phyloP scores from a whole-genome alignment of 2,113 vertebrate species.

The Nothobranchius kuhntae region DNA sequence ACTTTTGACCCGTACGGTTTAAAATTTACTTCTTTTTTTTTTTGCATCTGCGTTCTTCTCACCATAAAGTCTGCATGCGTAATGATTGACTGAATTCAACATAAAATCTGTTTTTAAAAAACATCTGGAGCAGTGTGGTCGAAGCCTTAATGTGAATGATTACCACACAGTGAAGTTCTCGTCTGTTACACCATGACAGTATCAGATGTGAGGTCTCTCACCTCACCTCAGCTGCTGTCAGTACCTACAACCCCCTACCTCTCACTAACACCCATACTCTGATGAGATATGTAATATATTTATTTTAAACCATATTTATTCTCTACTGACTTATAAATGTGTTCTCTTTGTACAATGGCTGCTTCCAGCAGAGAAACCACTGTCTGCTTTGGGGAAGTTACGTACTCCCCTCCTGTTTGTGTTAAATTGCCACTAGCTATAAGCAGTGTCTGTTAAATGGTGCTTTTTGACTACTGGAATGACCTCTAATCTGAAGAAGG shows the following conservation, averaged over 20 bases:
- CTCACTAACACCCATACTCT: conserved; percentile 72
- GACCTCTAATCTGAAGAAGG: conserved; percentile 65
- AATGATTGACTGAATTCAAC: too few relatives aligned
- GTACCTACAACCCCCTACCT: conserved; percentile 77
- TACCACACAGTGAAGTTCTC: neutral
- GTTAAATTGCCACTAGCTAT: conserved; percentile 68
- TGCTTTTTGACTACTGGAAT: conserved; percentile 79
- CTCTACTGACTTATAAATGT: conserved; percentile 67
- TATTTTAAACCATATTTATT: conserved; percentile 79
- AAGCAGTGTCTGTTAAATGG: conserved; percentile 56
- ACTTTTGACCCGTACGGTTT: too few relatives aligned
- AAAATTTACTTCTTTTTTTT: too few relatives aligned
- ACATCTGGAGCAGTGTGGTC: too few relatives aligned
- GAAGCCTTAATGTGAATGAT: too few relatives aligned
- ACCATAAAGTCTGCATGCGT: too few relatives aligned
- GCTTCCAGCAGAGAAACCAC: conserved; percentile 39
- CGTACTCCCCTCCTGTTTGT: conserved; percentile 50
- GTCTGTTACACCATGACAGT: conserved; percentile 20
- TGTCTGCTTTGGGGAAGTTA: conserved; percentile 48
- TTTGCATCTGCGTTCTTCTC: too few relatives aligned
- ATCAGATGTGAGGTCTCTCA: conserved; percentile 36
- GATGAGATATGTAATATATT: conserved; percentile 71
- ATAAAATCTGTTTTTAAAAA: too few relatives aligned
- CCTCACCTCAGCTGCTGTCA: conserved; percentile 42
- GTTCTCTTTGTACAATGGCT: conserved; percentile 60